A percentile compares a stretch with the other conserved stretches of the same genome.
Evolutionary conservation across 2,888 invertebrate species (phyloP).

Genomic region (Allacma fusca): DNA sequence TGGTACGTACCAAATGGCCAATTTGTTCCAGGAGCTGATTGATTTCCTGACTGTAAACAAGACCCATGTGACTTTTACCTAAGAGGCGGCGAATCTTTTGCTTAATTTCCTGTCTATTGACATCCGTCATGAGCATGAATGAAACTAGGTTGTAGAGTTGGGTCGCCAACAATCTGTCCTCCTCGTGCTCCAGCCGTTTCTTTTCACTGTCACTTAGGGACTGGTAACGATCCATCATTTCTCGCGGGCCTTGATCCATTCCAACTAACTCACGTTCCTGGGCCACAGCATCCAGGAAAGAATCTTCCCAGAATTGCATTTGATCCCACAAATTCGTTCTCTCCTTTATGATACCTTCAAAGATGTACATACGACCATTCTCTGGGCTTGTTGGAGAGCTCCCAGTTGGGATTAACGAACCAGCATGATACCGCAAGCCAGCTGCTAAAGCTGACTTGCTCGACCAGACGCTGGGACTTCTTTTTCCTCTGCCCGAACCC

Average conservation of each 20-base stretch:
- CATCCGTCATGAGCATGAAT: slow-evolving; percentile 91
- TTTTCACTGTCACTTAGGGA: slow-evolving; percentile 89
- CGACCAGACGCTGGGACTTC: slow-evolving; percentile 90
- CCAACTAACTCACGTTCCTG: slow-evolving; percentile 99
- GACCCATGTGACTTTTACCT: slow-evolving; percentile 98
- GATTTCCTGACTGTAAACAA: slow-evolving; percentile 96
- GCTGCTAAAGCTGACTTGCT: slow-evolving; percentile 88
- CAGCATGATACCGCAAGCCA: slow-evolving; percentile 86
- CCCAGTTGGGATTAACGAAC: slow-evolving; percentile 80
- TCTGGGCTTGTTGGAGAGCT: slow-evolving; percentile 90
- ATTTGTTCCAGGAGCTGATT: slow-evolving; percentile 95
- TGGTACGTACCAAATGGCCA: slow-evolving; percentile 81
- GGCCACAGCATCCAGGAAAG: slow-evolving; percentile 94
- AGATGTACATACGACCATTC: slow-evolving; percentile 86
- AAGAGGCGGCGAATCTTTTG: slow-evolving; percentile 89
- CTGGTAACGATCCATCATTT: slow-evolving; percentile 98
- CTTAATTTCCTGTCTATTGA: slow-evolving; percentile 82
- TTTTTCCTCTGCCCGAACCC: slow-evolving; percentile 77
- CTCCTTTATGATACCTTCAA: slow-evolving; percentile 82
- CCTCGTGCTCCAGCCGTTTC: slow-evolving; percentile 96
- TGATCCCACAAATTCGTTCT: slow-evolving; percentile 94
- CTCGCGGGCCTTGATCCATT: slow-evolving; percentile 98
- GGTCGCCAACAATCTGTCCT: slow-evolving; percentile 92
- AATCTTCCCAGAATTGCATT: slow-evolving; percentile 99
- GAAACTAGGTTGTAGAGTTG: slow-evolving; percentile 96